A percentile compares a stretch with the other conserved stretches of the same genome.
Conservation (phyloP, 2,797 vertebrate species). For the Poeciliopsis gracilis region DNA sequence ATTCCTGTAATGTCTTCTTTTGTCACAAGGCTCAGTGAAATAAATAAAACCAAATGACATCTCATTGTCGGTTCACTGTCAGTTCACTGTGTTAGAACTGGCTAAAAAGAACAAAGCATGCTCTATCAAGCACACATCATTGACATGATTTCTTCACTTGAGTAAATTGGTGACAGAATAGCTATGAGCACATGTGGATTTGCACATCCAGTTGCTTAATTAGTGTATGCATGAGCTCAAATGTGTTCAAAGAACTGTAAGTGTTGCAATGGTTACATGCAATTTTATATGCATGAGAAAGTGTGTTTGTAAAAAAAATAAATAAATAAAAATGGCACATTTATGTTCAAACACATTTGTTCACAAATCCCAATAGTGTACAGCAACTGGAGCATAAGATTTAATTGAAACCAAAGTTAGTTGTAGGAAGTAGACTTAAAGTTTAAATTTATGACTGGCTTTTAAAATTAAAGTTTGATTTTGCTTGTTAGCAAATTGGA, state of each 20-base stretch:
- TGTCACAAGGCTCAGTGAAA: conserved; percentile 2
- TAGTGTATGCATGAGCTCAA: conserved; percentile 32
- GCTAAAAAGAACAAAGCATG: conserved; percentile 16
- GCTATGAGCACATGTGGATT: conserved; percentile 6
- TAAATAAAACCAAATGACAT: conserved; percentile 12
- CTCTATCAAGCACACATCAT: conserved; percentile 1
- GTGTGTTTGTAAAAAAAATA: not conserved
- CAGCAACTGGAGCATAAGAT: conserved; percentile 40
- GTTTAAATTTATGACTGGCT: not conserved
- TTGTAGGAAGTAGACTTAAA: not conserved
- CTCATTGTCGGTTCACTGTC: conserved; percentile 31
- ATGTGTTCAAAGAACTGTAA: conserved; percentile 12
- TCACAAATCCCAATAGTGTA: conserved; percentile 18
- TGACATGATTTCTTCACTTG: conserved; percentile 21
- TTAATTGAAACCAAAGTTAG: conserved; percentile 11
- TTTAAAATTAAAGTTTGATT: conserved; percentile 22
- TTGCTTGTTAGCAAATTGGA: conserved; percentile 2
- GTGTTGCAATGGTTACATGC: conserved; percentile 16
- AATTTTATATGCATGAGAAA: conserved; percentile 45
- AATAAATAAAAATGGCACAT: not conserved
- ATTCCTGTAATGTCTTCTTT: not conserved
- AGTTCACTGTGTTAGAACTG: conserved; percentile 5
- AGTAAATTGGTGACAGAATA: conserved; percentile 21
- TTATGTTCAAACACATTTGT: conserved; percentile 32
- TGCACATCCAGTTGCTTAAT: conserved; percentile 16